Evolutionary conservation across 1,140 invertebrate species (phyloP).

Genomic region (Cydia pomonella): DNA sequence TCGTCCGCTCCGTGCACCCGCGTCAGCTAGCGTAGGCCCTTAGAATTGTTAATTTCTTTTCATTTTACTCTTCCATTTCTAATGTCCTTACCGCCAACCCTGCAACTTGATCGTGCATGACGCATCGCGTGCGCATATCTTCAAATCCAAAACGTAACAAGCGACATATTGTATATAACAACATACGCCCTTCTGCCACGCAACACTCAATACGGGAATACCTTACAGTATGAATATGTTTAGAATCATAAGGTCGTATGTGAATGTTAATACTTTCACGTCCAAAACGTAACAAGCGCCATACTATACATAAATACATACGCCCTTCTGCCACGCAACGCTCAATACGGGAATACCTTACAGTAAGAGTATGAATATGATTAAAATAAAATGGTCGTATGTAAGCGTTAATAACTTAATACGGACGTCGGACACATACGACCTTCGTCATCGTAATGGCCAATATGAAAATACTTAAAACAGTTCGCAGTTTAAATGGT

Average conservation of each 20-base stretch:
- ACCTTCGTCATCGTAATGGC: too few species aligned
- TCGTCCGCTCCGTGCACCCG: too few species aligned
- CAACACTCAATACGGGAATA: background rate
- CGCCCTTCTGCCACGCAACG: background rate
- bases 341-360: slow-evolving; percentile 16
- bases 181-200: background rate
- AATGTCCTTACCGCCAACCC: slow-evolving; percentile 13
- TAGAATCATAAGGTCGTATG: background rate
- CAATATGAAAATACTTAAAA: too few species aligned
- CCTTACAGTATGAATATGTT: background rate
- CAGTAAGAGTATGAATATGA: background rate
- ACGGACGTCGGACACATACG: too few species aligned
- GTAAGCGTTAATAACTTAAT: background rate
- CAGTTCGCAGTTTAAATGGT: too few species aligned
- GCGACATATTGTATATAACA: background rate
- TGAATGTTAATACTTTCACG: background rate
- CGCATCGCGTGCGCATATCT: slow-evolving; percentile 15
- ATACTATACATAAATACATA: background rate
- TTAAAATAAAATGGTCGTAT: background rate
- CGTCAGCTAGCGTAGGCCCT: too few species aligned
- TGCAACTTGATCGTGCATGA: slow-evolving; percentile 14
- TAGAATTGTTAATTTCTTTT: too few species aligned
- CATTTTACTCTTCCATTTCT: background rate
- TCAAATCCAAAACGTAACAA: background rate
- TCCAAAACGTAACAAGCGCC: background rate